A percentile compares a stretch with the other conserved stretches of the same genome.
Evolutionary conservation across 2,888 invertebrate genomes (phyloP).

Genomic region (Pilophorus perplexus): DNA sequence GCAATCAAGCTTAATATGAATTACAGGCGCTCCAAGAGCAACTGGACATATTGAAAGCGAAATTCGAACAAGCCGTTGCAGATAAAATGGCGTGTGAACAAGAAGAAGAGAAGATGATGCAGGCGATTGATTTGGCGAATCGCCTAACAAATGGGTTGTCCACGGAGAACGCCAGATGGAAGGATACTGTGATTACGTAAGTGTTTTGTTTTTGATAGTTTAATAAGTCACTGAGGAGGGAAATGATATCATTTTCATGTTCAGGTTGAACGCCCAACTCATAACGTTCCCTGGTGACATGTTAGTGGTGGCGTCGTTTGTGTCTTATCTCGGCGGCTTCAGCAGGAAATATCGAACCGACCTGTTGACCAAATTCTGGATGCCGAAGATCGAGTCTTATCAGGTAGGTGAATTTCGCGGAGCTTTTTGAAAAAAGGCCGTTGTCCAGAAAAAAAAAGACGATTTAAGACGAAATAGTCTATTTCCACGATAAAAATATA

Average conservation of each 20-base stretch:
- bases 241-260: no score
- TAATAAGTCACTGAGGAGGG: no score
- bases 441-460: no score
- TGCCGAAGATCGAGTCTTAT: conserved; percentile 69
- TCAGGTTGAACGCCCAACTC: conserved; percentile 52
- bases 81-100: conserved; percentile 88
- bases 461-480: no score
- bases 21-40: conserved; percentile 72
- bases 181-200: conserved; percentile 62
- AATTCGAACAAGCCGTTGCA: conserved; percentile 80
- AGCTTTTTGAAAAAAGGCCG: no score
- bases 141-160: conserved; percentile 87
- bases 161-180: conserved; percentile 86
- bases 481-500: no score
- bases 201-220: conserved; percentile 15
- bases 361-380: conserved; percentile 74
- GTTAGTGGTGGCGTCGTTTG: conserved; percentile 83
- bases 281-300: conserved; percentile 85
- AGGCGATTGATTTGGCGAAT: conserved; percentile 87
- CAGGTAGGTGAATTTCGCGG: conserved; percentile 55
- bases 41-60: conserved; percentile 69
- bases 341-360: conserved; percentile 77
- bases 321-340: conserved; percentile 93
- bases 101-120: conserved; percentile 85
- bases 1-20: background rate